phyloP scores from a whole-genome alignment of 2,888 invertebrate species.

The Reticulitermes lucifugus region DNA sequence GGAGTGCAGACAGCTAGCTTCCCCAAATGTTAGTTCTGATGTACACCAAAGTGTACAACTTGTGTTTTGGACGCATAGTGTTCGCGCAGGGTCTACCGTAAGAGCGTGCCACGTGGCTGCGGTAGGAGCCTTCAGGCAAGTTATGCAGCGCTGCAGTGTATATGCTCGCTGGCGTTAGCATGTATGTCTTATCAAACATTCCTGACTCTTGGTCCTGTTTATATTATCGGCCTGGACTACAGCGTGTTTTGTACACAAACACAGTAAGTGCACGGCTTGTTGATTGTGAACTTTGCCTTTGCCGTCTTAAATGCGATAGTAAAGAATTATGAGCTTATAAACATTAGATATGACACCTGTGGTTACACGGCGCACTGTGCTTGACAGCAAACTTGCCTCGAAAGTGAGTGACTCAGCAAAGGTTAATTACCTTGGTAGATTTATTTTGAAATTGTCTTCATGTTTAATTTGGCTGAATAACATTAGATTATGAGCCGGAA shows the following conservation, averaged over 20 bases:
- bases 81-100: too few relatives aligned
- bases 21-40: too few relatives aligned
- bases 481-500: not conserved
- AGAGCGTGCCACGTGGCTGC: too few relatives aligned
- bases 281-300: not conserved
- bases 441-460: not conserved
- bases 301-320: not conserved
- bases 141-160: too few relatives aligned
- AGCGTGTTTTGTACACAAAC: not conserved
- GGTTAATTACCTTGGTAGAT: not conserved
- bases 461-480: not conserved
- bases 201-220: not conserved
- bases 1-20: too few relatives aligned
- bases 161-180: too few relatives aligned
- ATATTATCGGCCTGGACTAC: not conserved
- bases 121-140: too few relatives aligned
- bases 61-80: too few relatives aligned
- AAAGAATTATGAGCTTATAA: not conserved
- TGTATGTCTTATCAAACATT: not conserved
- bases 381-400: not conserved
- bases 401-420: not conserved
- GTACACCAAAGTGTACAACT: too few relatives aligned
- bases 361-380: not conserved
- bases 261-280: not conserved
- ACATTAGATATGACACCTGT: not conserved